phyloP scores from a whole-genome alignment of 1,140 invertebrate species.

The Aphidius ervi region DNA sequence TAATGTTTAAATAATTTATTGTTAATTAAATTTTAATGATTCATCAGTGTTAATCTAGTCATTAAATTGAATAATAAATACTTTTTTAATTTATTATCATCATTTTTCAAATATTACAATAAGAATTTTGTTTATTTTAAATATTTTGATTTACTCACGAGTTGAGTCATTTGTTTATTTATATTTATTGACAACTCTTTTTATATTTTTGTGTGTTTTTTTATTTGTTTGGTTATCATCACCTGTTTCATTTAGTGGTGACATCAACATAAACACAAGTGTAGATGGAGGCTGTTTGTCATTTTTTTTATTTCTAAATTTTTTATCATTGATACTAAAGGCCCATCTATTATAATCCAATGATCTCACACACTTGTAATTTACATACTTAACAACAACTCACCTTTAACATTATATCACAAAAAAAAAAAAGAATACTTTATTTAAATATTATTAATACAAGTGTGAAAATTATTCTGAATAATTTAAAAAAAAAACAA shows the following conservation, averaged over 20 bases:
- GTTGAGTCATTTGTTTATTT: not conserved
- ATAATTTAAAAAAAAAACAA: too few species aligned
- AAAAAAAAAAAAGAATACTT: too few species aligned
- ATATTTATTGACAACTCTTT: too few species aligned
- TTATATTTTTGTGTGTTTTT: too few species aligned
- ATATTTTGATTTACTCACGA: not conserved
- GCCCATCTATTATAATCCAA: constrained; percentile 26
- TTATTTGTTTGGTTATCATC: constrained; percentile 16
- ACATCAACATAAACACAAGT: constrained; percentile 39
- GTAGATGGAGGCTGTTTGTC: constrained; percentile 30
- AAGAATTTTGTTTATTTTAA: too few species aligned
- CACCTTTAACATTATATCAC: too few species aligned
- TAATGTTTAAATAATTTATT: constrained; percentile 23
- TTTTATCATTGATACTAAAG: constrained; percentile 21
- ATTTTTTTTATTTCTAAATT: too few species aligned
- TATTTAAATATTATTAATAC: too few species aligned
- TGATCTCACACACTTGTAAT: constrained; percentile 35
- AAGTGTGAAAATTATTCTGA: too few species aligned
- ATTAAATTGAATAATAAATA: too few species aligned
- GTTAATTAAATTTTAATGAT: not conserved
- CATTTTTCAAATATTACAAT: too few species aligned
- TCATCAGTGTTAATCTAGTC: not conserved
- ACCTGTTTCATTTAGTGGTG: constrained; percentile 38
- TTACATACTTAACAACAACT: constrained; percentile 15
- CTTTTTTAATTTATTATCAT: too few species aligned